Base-by-base conservation (phyloP, 2,888 invertebrate species). In the Ecliptopera silaceata region DNA sequence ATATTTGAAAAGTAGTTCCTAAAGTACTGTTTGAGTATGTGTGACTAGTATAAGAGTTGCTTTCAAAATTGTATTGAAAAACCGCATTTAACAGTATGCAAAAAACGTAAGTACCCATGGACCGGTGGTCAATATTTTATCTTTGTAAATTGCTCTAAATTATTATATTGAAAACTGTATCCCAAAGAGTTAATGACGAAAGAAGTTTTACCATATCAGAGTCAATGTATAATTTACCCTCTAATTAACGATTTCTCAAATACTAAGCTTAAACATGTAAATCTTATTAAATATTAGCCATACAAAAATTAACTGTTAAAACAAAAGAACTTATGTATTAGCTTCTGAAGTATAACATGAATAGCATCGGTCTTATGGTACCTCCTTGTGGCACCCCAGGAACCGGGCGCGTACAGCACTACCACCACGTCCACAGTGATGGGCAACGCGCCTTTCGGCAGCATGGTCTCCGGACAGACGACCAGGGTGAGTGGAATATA, bases 381-480 rank as follows among this genome's bases (percentile, higher is more conserved):
- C 2, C 26, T 11, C 56, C 61, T 62, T 58, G 54, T 57, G 61
- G 32, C 32, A 52, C 45, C 10, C 12, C 71, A 91, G 90, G 89
- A 89, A 70, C 90, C 90, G 41, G 90, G 90, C 11, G 69, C 86
- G 46, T 84, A 85, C 71, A 76, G 68, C 56, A 91, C 88, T 0
- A 89, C 90, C 1, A 90, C 88, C 12, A 88, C 86, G 0, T 82
- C 76, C 50, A 77, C 87, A 0, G 86, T 82, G 61, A 68, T 75
- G 58, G 89, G 89, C n/a, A 86, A 86, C 75, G 89, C 90, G 44
- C 90, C 90, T 0, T 88, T 91, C 79, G 90, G 90, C 61, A 79
- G 70, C 68, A 85, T 90, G 86, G 70, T 91, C 58, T 82, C 83
- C 48, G 84, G 82, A 0, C 64, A 82, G 22, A 77, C 84, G 48